These are phyloP conservation scores for Mactra quadrangularis DNA, from an alignment of 1,140 invertebrate species.

Conservation along the genomic window DNA sequence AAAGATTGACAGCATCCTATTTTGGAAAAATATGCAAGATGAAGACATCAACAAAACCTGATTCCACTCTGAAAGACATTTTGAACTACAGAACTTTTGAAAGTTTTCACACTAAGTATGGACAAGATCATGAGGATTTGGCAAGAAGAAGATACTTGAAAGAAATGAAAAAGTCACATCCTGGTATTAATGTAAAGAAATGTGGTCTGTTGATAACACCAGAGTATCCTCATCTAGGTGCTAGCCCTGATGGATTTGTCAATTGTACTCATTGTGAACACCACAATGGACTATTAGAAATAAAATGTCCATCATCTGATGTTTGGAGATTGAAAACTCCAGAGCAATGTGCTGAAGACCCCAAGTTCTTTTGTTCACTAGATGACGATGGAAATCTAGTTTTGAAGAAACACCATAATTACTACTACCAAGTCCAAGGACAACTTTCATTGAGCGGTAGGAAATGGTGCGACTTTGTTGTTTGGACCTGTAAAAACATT, in stretches of 20 bases:
- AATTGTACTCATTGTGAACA: not conserved
- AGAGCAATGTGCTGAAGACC: slow-evolving; percentile 29
- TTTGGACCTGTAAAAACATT: slow-evolving; percentile 68
- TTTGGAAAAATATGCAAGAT: not conserved
- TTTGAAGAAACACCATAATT: slow-evolving; percentile 74
- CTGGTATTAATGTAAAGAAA: not conserved
- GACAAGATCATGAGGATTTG: not conserved
- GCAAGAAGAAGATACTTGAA: not conserved
- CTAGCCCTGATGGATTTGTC: slow-evolving; percentile 8
- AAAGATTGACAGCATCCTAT: not conserved
- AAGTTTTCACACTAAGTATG: not conserved
- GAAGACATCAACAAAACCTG: not conserved
- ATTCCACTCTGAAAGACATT: not conserved
- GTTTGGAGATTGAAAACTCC: slow-evolving; percentile 4
- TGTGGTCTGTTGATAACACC: not conserved
- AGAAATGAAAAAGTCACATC: not conserved
- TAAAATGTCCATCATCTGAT: slow-evolving; percentile 57
- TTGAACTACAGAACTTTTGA: not conserved
- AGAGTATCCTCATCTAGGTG: slow-evolving; percentile 11
- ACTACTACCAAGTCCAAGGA: slow-evolving; percentile 83
- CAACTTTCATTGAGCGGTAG: slow-evolving; percentile 79
- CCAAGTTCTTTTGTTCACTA: slow-evolving; percentile 29
- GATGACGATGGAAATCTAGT: slow-evolving; percentile 17
- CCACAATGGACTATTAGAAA: slow-evolving; percentile 42
- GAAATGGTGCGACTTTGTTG: slow-evolving; percentile 80